These are phyloP conservation scores for Ceratoteleas bidentatus DNA, from an alignment of 1,140 invertebrate species.

Conservation along the genomic window DNA sequence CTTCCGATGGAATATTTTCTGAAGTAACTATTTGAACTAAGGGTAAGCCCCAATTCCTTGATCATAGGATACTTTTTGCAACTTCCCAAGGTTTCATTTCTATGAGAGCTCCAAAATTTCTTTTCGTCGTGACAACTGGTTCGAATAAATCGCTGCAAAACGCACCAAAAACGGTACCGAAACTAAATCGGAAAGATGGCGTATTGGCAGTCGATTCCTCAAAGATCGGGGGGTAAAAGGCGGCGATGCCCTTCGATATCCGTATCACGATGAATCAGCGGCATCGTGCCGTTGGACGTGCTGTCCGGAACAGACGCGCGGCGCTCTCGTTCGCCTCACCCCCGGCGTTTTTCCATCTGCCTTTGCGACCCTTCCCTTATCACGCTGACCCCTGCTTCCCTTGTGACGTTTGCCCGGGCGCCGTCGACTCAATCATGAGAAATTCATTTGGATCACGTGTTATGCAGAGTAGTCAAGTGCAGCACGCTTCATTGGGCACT, in stretches of 20 bases:
- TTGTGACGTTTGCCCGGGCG: constrained; percentile 13
- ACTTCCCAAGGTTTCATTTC: too few relatives aligned
- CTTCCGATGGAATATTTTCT: too few relatives aligned
- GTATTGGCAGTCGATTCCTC: constrained; percentile 3
- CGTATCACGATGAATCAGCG: constrained; percentile 26
- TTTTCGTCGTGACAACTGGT: too few relatives aligned
- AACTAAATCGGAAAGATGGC: too few relatives aligned
- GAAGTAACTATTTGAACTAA: too few relatives aligned
- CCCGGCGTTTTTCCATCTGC: constrained; percentile 29
- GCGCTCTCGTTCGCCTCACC: constrained; percentile 18
- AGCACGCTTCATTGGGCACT: constrained; percentile 47
- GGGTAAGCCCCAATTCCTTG: too few relatives aligned
- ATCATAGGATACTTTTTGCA: too few relatives aligned
- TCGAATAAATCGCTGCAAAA: too few relatives aligned
- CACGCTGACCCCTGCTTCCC: constrained; percentile 9
- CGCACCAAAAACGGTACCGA: too few relatives aligned
- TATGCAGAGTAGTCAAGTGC: constrained; percentile 38
- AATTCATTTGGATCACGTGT: constrained; percentile 56
- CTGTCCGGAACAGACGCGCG: constrained; percentile 32
- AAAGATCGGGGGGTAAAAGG: constrained; percentile 12
- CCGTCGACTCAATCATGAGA: constrained; percentile 49
- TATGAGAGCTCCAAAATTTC: too few relatives aligned
- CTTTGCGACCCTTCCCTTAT: constrained; percentile 29
- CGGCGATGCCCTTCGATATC: constrained; percentile 19
- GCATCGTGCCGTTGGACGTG: constrained; percentile 31